Evolutionary conservation across 1,140 invertebrate genomes (phyloP).

Genomic region (Conus betulinus): DNA sequence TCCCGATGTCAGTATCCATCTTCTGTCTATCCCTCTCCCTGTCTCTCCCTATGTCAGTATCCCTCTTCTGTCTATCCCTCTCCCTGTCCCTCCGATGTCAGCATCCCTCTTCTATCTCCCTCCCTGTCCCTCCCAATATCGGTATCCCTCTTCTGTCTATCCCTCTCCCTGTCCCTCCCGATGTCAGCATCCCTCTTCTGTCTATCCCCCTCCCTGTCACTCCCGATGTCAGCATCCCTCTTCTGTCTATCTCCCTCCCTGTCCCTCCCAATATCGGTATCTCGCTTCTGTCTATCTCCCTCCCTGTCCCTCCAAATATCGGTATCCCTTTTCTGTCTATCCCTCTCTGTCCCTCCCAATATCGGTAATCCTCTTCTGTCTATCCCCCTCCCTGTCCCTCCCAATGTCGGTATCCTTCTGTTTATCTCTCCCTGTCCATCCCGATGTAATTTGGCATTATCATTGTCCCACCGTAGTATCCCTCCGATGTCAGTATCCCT

Average conservation of each 20-base stretch:
- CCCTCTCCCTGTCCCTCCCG: slow-evolving; percentile 5
- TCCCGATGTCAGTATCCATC: too few species aligned
- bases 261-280: neutral
- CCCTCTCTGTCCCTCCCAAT: too few species aligned
- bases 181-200: neutral
- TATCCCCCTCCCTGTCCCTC: neutral
- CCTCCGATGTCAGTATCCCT: neutral
- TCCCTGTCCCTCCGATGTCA: neutral
- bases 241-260: neutral
- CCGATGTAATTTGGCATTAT: neutral
- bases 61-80: neutral
- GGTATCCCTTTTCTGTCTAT: too few species aligned
- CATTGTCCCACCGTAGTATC: too few species aligned
- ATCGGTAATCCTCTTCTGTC: neutral
- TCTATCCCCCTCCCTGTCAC: neutral
- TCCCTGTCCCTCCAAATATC: neutral
- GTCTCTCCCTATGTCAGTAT: neutral
- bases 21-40: too few species aligned
- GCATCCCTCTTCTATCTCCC: neutral
- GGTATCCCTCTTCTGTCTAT: neutral
- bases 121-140: neutral
- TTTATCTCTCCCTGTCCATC: neutral
- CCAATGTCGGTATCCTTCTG: too few species aligned
- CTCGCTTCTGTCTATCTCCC: neutral
- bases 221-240: neutral